Percentiles rank a stretch among this genome's conserved stretches.
These are phyloP conservation scores for Butastur rufipennis DNA, from an alignment of 2,113 vertebrate genomes.

Conservation along the genomic window DNA sequence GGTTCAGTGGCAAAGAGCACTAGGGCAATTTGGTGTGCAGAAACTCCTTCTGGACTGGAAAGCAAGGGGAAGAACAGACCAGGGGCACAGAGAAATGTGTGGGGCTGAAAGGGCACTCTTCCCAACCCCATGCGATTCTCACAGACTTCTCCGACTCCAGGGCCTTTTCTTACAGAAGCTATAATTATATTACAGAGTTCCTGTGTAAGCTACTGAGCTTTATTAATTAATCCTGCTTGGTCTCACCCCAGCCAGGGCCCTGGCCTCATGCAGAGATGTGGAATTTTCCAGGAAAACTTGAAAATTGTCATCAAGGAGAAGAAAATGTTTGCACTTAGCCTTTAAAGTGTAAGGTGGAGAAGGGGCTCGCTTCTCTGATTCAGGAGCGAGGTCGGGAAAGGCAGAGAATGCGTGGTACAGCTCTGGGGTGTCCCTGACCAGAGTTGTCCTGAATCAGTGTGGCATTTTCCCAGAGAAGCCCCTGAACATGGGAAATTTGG, in stretches of 20 bases:
- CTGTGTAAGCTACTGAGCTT: constrained; percentile 72
- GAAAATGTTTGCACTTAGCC: constrained; percentile 4
- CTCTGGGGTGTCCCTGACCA: neutral
- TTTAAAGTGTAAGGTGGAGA: neutral
- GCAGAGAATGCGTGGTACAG: accelerated
- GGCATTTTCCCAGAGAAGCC: neutral
- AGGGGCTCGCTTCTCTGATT: neutral
- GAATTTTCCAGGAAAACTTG: constrained; percentile 92
- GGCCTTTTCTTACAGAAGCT: constrained; percentile 82
- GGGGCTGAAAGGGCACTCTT: constrained; percentile 64
- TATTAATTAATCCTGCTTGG: constrained; percentile 75
- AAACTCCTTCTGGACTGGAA: neutral
- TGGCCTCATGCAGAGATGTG: constrained; percentile 77
- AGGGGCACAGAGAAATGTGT: neutral
- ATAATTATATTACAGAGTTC: constrained; percentile 78
- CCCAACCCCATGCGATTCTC: constrained; percentile 70
- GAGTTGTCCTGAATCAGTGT: neutral
- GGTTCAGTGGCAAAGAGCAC: neutral
- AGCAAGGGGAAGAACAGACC: neutral
- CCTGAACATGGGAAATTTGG: neutral
- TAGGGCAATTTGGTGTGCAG: neutral
- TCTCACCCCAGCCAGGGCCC: neutral
- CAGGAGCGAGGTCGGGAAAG: neutral
- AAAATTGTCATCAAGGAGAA: constrained; percentile 71
- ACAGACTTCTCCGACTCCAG: constrained; percentile 74